phyloP scores from a whole-genome alignment of 35 echinoderm and acorn worm genomes.

The Patiria miniata region DNA sequence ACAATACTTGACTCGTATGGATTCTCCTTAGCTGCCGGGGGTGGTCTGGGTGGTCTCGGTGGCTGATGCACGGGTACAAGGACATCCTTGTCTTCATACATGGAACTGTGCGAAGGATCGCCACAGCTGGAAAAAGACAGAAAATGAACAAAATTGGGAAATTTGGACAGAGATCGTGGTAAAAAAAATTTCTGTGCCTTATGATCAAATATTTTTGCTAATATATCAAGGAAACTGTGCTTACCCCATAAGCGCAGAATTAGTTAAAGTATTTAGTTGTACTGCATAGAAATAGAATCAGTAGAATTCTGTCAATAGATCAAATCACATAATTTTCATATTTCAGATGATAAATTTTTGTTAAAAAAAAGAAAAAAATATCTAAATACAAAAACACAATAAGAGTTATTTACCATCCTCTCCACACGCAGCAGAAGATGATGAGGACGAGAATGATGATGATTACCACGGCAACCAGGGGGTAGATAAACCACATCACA shows the following conservation, averaged over 20 bases:
- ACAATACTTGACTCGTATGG: neutral
- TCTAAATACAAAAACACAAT: constrained; percentile 22
- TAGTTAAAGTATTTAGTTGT: no score
- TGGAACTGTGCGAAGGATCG: neutral
- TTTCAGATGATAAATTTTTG: no score
- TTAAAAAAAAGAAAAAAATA: no score
- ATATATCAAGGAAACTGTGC: no score
- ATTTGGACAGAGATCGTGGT: no score
- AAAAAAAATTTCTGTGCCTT: no score
- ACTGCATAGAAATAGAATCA: no score
- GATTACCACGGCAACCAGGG: constrained; percentile 21
- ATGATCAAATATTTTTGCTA: no score
- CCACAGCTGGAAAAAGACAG: constrained; percentile 23
- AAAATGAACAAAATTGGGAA: neutral
- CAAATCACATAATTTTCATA: no score
- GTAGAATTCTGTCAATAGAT: no score
- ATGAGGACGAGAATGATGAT: constrained; percentile 21
- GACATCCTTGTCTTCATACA: constrained; percentile 20
- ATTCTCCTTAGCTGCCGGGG: neutral
- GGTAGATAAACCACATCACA: constrained; percentile 15
- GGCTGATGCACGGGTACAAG: neutral
- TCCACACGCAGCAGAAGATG: constrained; percentile 16
- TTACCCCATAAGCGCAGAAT: no score
- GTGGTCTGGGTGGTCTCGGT: neutral
- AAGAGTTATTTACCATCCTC: constrained; percentile 6